A percentile compares a stretch with the other conserved stretches of the same genome.
Evolutionary conservation across 2,797 vertebrate species (phyloP).

Genomic region (Salmo trutta): DNA sequence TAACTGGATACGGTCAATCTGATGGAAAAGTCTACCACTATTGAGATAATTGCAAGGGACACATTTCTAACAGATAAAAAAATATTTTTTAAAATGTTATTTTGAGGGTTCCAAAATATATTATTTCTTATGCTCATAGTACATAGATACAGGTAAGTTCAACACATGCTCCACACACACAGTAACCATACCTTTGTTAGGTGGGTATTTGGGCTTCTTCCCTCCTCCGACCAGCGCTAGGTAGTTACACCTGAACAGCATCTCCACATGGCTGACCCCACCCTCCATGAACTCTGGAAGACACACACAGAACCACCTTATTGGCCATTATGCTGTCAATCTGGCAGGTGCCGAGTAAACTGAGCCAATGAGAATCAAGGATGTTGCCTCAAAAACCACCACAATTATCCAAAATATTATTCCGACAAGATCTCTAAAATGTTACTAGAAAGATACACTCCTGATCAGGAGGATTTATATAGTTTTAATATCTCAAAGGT

Average conservation of each 20-base stretch:
- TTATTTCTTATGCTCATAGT: too few species aligned
- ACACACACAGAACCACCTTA: neutral
- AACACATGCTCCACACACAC: neutral
- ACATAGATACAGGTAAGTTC: neutral
- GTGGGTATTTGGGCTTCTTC: conserved; percentile 97
- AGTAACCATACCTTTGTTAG: conserved; percentile 91
- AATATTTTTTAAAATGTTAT: neutral
- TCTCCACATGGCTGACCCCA: conserved; percentile 95
- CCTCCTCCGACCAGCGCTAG: conserved; percentile 96
- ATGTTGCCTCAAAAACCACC: neutral
- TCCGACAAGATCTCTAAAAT: neutral
- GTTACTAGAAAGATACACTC: neutral
- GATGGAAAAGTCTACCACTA: neutral
- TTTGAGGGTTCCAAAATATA: neutral
- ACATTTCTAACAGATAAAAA: neutral
- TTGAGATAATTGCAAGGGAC: neutral
- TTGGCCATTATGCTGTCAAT: neutral
- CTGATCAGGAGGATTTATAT: neutral
- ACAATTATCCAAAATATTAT: neutral
- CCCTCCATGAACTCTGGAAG: conserved; percentile 95
- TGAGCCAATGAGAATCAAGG: conserved; percentile 1
- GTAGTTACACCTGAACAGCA: conserved; percentile 98
- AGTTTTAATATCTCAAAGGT: neutral
- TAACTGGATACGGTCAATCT: neutral
- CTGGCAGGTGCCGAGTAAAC: neutral